Evolutionary conservation across 2,113 vertebrate genomes (phyloP), one percentile per base, ranked within the genome.

Genomic region (Rhea pennata): DNA sequence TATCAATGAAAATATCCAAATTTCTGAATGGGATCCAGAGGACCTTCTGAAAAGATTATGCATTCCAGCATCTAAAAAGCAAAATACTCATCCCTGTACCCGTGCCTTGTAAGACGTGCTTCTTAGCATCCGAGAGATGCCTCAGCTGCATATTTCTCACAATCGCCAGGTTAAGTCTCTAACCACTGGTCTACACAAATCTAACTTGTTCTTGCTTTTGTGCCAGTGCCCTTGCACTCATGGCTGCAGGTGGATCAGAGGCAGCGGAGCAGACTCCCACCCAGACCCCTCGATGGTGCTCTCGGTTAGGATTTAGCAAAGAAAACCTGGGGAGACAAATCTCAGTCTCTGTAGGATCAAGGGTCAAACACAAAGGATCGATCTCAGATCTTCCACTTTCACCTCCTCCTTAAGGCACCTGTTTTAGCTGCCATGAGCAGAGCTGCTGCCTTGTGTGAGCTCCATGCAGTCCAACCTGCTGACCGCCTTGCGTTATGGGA

Each of bases 261-360:
- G 26, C 12, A 77, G 44, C 10, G 31, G 11, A 44, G 17, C 3
- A n/a, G 22, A 54, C 48, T 84, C 8, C 44, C 8, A 64, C 22
- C 5, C 19, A 54, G 8, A 36, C 2, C 26, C 4, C 6, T 74
- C n/a, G 59, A 4, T 0, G 0, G 12, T 39, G 27, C 11, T 85
- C 14, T 21, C 42, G 48, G 48, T 19, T 82, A 36, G 33, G 7
- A 16, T 62, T 24, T 16, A 48, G 15, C 74, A 65, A 64, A 42
- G 6, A 14, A 72, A 67, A 91, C 61, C 5, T 40, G 31, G 11
- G 51, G 67, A 51, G 40, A n/a, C 21, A 2, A 80, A 72, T 84
- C 36, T 93, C 19, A 50, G 29, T 39, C 64, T 65, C 42, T 61
- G 51, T 51, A 80, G 16, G 22, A 53, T 42, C 36, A 15, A 27